Base-by-base conservation (phyloP, 2,888 invertebrate genomes). In the Daptonema setosum region DNA sequence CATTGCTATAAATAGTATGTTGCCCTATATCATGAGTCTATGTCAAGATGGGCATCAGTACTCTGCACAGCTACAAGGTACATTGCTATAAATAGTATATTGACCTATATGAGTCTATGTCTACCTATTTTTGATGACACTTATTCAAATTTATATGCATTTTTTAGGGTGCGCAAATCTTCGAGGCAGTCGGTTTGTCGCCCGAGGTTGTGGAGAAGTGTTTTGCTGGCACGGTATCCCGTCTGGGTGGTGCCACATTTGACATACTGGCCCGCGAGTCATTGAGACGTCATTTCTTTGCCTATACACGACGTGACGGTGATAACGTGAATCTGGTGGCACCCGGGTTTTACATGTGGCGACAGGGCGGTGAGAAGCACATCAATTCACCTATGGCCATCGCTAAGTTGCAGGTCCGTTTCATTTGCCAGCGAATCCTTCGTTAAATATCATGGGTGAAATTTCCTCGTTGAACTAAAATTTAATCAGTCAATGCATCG, bases 271-370 rank as follows among this genome's bases (percentile, higher is more conserved):
- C 87, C 0, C 79, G 79, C 60, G 95, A 95, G 75, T 25, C 50
- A 68, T 41, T 57, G 69, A 48, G 54, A 17, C 55, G 57, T 17
- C 61, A 58, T 53, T 61, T 60, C 45, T 55, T 55, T 35, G 58
- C 62, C 29, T 62, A 58, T 56, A 58, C 55, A 2, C 29, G 45
- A 2, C 55, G 55, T 3, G 57, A 59, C 20, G 54, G 79, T 61
- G 88, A 90, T 67, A 78, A 80, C 63, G 79, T 84, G 28, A 76
- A 87, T 45, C 78, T 83, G 69, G 72, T 85, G 58, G 87, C 87
- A 72, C 87, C 90, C 17, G 97, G 95, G 8, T 81, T 81, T 66
- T 95, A 85, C 72, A 91, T 97, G 73, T 97, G 93, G 93, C 80
- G 95, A 65, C 67, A 68, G 35, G 70, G 76, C 1, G 97, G 97